Base-by-base conservation (phyloP, 1,140 invertebrate genomes). In the Drosophila asahinai region DNA sequence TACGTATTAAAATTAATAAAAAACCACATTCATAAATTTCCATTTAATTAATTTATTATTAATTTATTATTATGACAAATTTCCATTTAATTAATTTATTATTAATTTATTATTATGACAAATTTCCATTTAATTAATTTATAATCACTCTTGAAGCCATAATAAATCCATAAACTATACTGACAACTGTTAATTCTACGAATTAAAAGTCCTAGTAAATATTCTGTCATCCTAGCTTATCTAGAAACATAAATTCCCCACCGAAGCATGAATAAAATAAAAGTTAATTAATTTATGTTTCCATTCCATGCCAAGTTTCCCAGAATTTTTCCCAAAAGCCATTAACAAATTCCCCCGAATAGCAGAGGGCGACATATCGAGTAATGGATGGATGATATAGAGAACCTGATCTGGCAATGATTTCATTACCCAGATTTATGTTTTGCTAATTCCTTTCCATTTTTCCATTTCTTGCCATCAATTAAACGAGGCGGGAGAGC, bases 351-450 rank as follows among this genome's bases (percentile, higher is more conserved):
- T 7, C 30, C n/a, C 58, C 12, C n/a, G n/a, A 38, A 63, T 15
- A 15, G 8, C 14, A 11, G 3, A 30, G 27, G 30, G 43, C 25
- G 66, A 25, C 3, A 66, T n/a, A 58, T 57, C 17, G 48, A 60
- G 14, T 49, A 54, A 48, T 38, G 36, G 63, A 48, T 38, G 36
- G 12, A 14, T 38, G 36, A n/a, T 40, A 40, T 70, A 27, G 40
- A 73, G 52, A 72, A 72, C 17, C 30, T 71, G 71, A 72, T 59
- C 66, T 47, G 68, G 19, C 66, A 58, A 9, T 73, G 67, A 72
- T 73, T 73, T 73, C 38, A 73, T 73, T 72, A 43, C 27, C 58
- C 5, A 27, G 38, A 71, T 71, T 60, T 70, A 70, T 70, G 64
- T 47, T 47, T 9, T 25, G 36, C 36, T 64, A 33, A 33, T 58